phyloP scores from a whole-genome alignment of 2,888 invertebrate genomes.

The Sipha maydis region DNA sequence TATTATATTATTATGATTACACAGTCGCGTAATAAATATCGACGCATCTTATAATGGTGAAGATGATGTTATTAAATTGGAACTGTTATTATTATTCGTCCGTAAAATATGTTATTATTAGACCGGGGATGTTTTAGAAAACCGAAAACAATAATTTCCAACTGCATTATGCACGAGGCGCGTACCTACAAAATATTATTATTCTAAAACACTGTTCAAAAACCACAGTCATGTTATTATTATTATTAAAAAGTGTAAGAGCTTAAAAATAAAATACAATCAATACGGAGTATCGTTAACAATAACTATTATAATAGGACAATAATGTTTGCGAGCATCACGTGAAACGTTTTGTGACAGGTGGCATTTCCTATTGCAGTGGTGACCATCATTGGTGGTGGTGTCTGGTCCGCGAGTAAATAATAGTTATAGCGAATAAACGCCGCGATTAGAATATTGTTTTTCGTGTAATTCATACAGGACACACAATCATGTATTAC shows the following conservation, averaged over 20 bases:
- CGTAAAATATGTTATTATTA: slow-evolving; percentile 39
- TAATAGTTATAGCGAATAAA: too few relatives aligned
- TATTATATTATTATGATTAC: slow-evolving; percentile 1
- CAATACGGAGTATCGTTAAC: neutral
- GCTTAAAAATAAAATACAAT: neutral
- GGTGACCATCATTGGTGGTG: too few relatives aligned
- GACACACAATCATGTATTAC: too few relatives aligned
- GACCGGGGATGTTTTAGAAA: neutral
- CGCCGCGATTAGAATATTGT: too few relatives aligned
- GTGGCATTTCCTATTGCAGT: neutral
- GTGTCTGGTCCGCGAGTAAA: too few relatives aligned
- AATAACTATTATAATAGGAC: neutral
- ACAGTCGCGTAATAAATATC: slow-evolving; percentile 1
- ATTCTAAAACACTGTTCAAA: too few relatives aligned
- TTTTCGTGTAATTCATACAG: too few relatives aligned
- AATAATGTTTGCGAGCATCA: neutral
- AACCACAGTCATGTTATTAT: neutral
- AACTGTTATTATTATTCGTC: slow-evolving; percentile 33
- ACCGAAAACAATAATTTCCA: slow-evolving; percentile 15
- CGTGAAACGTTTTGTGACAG: neutral
- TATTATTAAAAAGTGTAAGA: neutral
- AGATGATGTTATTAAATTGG: neutral
- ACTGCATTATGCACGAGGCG: neutral
- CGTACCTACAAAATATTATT: neutral
- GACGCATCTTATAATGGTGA: neutral